Percentiles rank a stretch among this genome's conserved stretches.
Evolutionary conservation across 2,888 invertebrate genomes (phyloP).

Genomic region (Clivina fossor): DNA sequence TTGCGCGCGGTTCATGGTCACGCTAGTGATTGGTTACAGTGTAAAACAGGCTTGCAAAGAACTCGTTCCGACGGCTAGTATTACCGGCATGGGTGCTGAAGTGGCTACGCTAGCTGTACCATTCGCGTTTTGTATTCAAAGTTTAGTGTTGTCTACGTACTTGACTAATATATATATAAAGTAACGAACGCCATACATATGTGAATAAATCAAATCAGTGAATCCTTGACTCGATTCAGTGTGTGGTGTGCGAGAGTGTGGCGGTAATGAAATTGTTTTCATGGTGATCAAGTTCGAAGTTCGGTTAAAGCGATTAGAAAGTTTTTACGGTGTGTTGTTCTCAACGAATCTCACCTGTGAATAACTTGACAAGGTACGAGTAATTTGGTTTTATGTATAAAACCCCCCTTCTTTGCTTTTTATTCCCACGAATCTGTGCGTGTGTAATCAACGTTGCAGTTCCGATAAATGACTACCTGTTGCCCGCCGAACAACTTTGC

Average conservation of each 20-base stretch:
- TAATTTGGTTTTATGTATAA: conserved; percentile 32
- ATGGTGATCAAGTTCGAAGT: conserved; percentile 29
- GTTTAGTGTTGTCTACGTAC: conserved; percentile 31
- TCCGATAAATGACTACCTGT: conserved; percentile 23
- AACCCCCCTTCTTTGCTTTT: conserved; percentile 24
- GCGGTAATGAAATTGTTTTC: conserved; percentile 13
- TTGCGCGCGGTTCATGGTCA: conserved; percentile 31
- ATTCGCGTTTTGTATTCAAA: conserved; percentile 34
- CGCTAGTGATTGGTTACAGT: conserved; percentile 12
- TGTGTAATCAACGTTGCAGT: conserved; percentile 13
- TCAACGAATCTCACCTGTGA: conserved; percentile 30
- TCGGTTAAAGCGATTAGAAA: conserved; percentile 30
- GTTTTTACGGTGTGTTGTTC: conserved; percentile 20
- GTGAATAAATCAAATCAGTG: conserved; percentile 6
- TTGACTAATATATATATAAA: conserved; percentile 5
- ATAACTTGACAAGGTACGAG: conserved; percentile 34
- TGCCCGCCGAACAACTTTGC: conserved; percentile 17
- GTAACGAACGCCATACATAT: conserved; percentile 18
- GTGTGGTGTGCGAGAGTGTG: background rate
- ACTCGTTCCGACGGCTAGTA: conserved; percentile 31
- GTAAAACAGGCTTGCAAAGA: conserved; percentile 28
- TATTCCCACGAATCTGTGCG: conserved; percentile 25
- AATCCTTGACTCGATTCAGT: background rate
- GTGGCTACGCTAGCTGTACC: conserved; percentile 30
- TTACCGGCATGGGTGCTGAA: conserved; percentile 34